Evolutionary conservation across 2,113 vertebrate genomes (phyloP), one percentile per base, ranked within the genome.

Genomic region (Oophaga pumilio): DNA sequence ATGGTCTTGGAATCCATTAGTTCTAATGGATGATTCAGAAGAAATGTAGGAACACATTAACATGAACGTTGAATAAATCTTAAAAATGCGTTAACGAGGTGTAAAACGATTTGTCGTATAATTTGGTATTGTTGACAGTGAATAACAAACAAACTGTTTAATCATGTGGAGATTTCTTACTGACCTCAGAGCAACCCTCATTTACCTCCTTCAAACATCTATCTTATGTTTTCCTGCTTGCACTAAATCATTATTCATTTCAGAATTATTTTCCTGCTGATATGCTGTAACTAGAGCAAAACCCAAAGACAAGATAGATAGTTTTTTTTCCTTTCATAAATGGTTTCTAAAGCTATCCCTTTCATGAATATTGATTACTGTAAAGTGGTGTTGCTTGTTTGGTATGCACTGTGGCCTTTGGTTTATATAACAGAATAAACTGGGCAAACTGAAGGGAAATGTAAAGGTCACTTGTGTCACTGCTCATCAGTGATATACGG

Each of bases 361-460:
- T 83, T 82, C 81, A 88, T 88, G 69, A 87, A 87, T 87, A 87
- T 87, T 82, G 79, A 88, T 88, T 83, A 68, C 28, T 11, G 56
- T 88, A 84, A 84, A 84, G 49, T 88, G 86, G 28, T 62, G 74
- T 52, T 26, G 8, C 80, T 79, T 84, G 85, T 84, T 82, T 77
- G 56, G 22, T 76, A 24, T 76, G 82, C 82, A 84, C 82, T 88
- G 71, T 53, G 50, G 80, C 81, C 87, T 77, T 82, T 87, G 81
- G 66, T 84, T 76, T 77, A 66, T 88, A 77, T 69, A 87, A 76
- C 80, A 52, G 56, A 64, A 66, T 85, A 79, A 84, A 85, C 76
- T 88, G 76, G 24, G 78, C 60, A 85, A 28, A 84, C 83, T 68
- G 50, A 88, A 77, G 43, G 71, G 24, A 88, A 84, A 78, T 85